These are phyloP conservation scores for Spilarctia lutea DNA, from an alignment of 2,888 invertebrate species.

Conservation along the genomic window DNA sequence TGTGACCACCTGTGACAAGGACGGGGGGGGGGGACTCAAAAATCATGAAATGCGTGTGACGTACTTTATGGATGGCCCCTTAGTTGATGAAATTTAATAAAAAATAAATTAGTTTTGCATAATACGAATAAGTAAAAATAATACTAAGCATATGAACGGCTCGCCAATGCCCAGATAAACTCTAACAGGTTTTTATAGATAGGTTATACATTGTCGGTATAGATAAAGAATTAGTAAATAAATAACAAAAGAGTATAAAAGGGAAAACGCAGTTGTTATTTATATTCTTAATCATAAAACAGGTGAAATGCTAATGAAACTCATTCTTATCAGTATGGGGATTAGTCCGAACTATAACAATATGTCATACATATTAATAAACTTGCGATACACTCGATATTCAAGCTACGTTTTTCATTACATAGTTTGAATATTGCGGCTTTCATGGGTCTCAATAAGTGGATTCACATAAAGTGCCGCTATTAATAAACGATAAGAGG, in stretches of 20 bases:
- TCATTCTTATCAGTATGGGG: conserved; percentile 37
- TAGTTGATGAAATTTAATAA: too few relatives aligned
- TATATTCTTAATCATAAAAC: conserved; percentile 22
- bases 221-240: too few relatives aligned
- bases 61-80: too few relatives aligned
- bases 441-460: conserved; percentile 32
- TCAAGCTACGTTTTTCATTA: conserved; percentile 23
- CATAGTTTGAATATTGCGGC: conserved; percentile 35
- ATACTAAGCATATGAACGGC: too few relatives aligned
- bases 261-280: neutral
- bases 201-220: too few relatives aligned
- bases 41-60: too few relatives aligned
- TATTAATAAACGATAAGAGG: conserved; percentile 55
- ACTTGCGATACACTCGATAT: conserved; percentile 5
- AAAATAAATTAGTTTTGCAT: too few relatives aligned
- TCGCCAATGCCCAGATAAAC: too few relatives aligned
- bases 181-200: too few relatives aligned
- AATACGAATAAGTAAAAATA: too few relatives aligned
- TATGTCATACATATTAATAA: neutral
- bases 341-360: conserved; percentile 40
- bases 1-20: too few relatives aligned
- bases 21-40: too few relatives aligned
- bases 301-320: conserved; percentile 30
- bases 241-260: neutral
- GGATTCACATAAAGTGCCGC: conserved; percentile 59